Evolutionary conservation across 2,113 vertebrate genomes (phyloP), one percentile per base, ranked within the genome.

Genomic region (Centropus unirufus): DNA sequence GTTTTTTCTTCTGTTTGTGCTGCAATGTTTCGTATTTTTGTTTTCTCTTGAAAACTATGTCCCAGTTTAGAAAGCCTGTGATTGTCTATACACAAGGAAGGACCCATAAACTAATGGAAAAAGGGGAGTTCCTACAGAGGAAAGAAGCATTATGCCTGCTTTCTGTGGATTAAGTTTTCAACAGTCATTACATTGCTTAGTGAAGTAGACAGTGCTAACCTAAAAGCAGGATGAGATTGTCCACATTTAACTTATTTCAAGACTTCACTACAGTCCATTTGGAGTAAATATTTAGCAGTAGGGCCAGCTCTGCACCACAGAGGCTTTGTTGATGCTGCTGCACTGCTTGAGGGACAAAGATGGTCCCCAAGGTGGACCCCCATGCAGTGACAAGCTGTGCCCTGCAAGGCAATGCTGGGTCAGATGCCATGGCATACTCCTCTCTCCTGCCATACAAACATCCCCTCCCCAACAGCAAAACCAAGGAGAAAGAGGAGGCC

Each of bases 311-410:
- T 57, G 27, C 30, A 30, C 9, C 30, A 14, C 36, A 12, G 55
- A 14, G 24, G 18, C 52, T 1, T 1, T n/a, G 14, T 12, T 14
- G 54, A 62, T 52, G 54, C 42, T 1, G 1, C 21, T 58, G 69
- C 27, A 70, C 47, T 73, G 39, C 51, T 62, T 1, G 0, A 73
- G 42, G 51, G 64, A 52, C 21, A 24, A 20, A 21, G 27, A 11
- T 39, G 23, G 54, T 40, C 36, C 36, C 36, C 36, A 36, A 36
- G 36, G 36, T 36, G 36, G 36, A 80, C 10, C 13, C 19, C 52
- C 6, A 0, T 7, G 40, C 52, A 34, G 44, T 1, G 0, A 13
- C 0, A 2, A 18, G 22, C 59, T 69, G 36, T 32, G 61, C 27
- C 77, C 46, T 4, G 0, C 39, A 14, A 14, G 23, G 73, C 78